These are phyloP conservation scores for Polymixis lichenea DNA, from an alignment of 2,888 invertebrate species.

Conservation along the genomic window DNA sequence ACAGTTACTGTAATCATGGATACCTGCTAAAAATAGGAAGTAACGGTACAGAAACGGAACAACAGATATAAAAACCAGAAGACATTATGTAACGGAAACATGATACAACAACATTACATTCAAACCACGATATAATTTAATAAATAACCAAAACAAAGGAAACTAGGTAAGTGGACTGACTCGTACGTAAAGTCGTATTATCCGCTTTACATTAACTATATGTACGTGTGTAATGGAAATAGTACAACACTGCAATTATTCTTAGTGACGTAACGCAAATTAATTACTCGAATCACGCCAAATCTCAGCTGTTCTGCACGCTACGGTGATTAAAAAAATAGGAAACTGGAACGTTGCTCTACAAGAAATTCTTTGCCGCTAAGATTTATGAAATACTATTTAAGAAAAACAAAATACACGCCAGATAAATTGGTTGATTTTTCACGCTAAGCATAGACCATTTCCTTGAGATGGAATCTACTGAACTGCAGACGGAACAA, in stretches of 20 bases:
- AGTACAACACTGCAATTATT: conserved; percentile 63
- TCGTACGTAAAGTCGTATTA: conserved; percentile 52
- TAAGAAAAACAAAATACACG: conserved; percentile 54
- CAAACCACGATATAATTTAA: conserved; percentile 53
- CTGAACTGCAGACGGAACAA: conserved; percentile 26
- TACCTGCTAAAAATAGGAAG: conserved; percentile 44
- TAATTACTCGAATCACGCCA: conserved; percentile 69
- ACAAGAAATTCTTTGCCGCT: conserved; percentile 60
- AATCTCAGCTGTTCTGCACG: conserved; percentile 70
- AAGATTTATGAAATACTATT: conserved; percentile 62
- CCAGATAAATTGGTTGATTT: conserved; percentile 50
- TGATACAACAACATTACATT: conserved; percentile 42
- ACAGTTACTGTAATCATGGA: conserved; percentile 31
- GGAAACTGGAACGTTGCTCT: conserved; percentile 66
- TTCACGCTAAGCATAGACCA: conserved; percentile 45
- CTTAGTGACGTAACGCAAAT: conserved; percentile 64
- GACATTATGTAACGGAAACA: conserved; percentile 48
- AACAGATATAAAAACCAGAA: conserved; percentile 29
- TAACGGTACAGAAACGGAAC: conserved; percentile 39
- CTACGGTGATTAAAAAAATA: conserved; percentile 67
- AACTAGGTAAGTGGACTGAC: conserved; percentile 58
- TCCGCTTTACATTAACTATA: conserved; percentile 35
- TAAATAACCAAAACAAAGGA: conserved; percentile 52
- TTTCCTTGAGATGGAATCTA: conserved; percentile 60
- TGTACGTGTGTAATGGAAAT: conserved; percentile 55